Conservation (phyloP, 2,113 vertebrate species). For the Tricholaema leucomelas region DNA sequence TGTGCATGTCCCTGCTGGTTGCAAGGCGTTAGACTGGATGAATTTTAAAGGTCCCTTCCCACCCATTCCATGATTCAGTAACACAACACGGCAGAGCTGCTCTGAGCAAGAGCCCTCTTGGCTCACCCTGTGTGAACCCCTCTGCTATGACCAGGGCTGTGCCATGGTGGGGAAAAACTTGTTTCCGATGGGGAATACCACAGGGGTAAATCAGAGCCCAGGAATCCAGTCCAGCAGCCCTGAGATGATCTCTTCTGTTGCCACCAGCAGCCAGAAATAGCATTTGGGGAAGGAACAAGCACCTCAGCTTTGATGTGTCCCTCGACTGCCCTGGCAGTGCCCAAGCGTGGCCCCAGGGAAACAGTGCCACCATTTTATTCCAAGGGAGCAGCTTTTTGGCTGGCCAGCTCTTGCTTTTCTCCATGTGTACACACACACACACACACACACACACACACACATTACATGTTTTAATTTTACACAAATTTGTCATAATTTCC, state of each 20-base stretch:
- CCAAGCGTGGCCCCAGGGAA: rapidly evolving
- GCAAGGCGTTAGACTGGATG: not conserved
- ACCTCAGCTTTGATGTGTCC: not conserved
- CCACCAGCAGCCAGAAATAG: not conserved
- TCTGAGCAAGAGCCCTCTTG: not conserved
- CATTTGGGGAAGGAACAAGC: not conserved
- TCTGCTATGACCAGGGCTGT: rapidly evolving
- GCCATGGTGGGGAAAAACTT: not conserved
- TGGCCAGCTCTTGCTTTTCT: not conserved
- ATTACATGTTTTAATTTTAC: constrained; percentile 37
- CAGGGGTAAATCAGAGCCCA: not conserved
- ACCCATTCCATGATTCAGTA: not conserved
- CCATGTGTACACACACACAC: not conserved
- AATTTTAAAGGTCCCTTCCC: not conserved
- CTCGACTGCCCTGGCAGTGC: not conserved
- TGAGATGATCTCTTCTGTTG: not conserved
- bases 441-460: not conserved
- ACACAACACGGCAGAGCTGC: not conserved
- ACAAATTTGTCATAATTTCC: constrained; percentile 47
- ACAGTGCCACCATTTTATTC: not conserved
- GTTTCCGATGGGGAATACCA: not conserved
- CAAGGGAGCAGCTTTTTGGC: constrained; percentile 23
- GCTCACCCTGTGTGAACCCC: not conserved
- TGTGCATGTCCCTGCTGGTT: not conserved
- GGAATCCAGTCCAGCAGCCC: not conserved